Evolutionary conservation across 2,888 invertebrate genomes (phyloP), one percentile per base, ranked within the genome.

Genomic region (Pyrochroa serraticornis): DNA sequence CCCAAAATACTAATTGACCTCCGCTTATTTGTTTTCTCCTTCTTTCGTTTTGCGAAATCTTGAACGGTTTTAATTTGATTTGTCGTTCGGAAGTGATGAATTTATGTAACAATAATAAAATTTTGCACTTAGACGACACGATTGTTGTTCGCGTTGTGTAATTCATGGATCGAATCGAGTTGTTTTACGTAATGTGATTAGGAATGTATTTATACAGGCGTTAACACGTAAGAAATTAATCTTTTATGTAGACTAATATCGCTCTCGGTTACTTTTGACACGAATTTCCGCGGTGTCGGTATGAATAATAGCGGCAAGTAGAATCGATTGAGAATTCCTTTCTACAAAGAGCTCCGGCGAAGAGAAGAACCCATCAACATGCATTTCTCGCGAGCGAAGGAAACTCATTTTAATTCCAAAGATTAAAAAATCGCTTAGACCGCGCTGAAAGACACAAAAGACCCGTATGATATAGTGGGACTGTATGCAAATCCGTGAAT

Each of bases 401-500:
- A 77, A 77, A 74, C 76, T 77, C 75, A 76, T 77, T 77, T 76
- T 77, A 77, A 77, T 77, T 77, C 77, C 76, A 76, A 77, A 76
- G 77, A 76, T 76, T 74, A 77, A 77, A 77, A 77, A 77, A 76
- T 76, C 75, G 75, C 71, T 70, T 72, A 70, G 72, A 68, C 69
- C 70, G 73, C 73, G 75, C 69, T 74, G 75, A 76, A 76, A 77
- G 75, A 75, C 72, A 74, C 74, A 75, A 76, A 71, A 74, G 74
- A 68, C 60, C 55, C 43, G 63, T 71, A 74, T 75, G 76, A 77
- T 75, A 70, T 73, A 74, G 70, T 71, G 68, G 68, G 66, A 63
- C 63, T 68, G 60, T 75, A 75, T 76, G 75, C 73, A 75, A 76
- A 75, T 75, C 68, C 67, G 68, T 75, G 75, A 74, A 75, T 74